Base-by-base conservation (phyloP, 2,113 vertebrate species). In the Trogon melanurus region DNA sequence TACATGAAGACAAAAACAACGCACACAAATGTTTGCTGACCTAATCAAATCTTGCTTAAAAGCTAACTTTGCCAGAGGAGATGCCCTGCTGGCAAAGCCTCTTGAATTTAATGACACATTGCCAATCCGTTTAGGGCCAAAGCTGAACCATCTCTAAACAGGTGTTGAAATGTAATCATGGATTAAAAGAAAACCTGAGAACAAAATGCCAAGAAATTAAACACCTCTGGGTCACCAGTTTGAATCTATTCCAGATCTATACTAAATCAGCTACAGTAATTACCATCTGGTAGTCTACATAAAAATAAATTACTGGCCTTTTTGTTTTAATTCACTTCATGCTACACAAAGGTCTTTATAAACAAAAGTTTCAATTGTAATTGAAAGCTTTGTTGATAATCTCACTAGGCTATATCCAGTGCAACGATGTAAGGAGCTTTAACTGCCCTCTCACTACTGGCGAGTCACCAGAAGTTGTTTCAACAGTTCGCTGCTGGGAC, bases 221-320 rank as follows among this genome's bases (percentile, higher is more conserved):
- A 96, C 94, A 96, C 80, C 95, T 96, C 95, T 95, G 91, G 92
- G 92, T 97, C 91, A 97, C 72, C 86, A 85, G 87, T 89, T 97
- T 96, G 94, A 97, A 96, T 92, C 66, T 75, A 65, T 84, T 97
- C 95, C 89, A 97, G 88, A 69, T 92, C n/a, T n/a, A n/a, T 96
- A 95, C 79, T 93, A 97, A 96, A 96, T 93, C 87, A 94, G 75
- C 91, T 89, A 94, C 69, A 97, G 93, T 97, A 94, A 96, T 96
- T 96, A 96, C 82, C 84, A 92, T 96, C 92, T 96, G 95, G 74
- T 93, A 85, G 88, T 76, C 79, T 90, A 96, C 73, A 93, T 88
- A 88, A 90, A 96, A 97, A 89, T 95, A 94, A 93, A 94, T 91
- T 89, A 88, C 76, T 62, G 25, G 69, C 38, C 79, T 94, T 96